Conservation (phyloP, 2,797 vertebrate genomes). For the Microcaecilia unicolor region DNA sequence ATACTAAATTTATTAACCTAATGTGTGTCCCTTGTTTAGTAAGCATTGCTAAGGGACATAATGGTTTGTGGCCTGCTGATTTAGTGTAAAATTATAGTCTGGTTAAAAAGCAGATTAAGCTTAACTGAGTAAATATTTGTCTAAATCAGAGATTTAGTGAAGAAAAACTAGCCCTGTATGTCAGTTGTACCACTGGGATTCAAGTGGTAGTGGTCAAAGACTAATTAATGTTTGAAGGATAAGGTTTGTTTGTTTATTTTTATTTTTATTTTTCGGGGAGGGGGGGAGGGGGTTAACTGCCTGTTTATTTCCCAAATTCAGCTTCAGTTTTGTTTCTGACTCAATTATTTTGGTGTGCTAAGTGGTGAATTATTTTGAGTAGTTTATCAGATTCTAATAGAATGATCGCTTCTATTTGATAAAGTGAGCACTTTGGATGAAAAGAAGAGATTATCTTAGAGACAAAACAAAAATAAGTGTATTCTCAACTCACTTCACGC, state of each 20-base stretch:
- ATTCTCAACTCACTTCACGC: constrained; percentile 22
- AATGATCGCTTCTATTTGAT: constrained; percentile 47
- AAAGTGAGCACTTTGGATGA: constrained; percentile 59
- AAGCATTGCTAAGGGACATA: constrained; percentile 15
- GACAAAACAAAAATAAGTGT: too few species aligned
- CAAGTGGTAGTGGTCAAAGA: too few species aligned
- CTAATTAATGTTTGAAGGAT: too few species aligned
- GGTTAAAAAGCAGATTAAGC: constrained; percentile 1
- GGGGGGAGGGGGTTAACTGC: too few species aligned
- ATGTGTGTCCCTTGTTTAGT: constrained; percentile 24
- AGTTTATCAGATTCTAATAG: constrained; percentile 35
- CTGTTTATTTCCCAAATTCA: constrained; percentile 10
- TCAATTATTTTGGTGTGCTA: constrained; percentile 28
- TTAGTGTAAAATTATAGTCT: constrained; percentile 13
- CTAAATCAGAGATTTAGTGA: constrained; percentile 18
- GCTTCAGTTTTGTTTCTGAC: constrained; percentile 15
- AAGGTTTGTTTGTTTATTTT: constrained; percentile 16
- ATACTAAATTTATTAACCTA: constrained; percentile 16
- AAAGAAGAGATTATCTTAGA: constrained; percentile 42
- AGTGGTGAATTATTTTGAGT: constrained; percentile 43
- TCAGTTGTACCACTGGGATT: constrained; percentile 8
- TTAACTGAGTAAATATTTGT: constrained; percentile 7
- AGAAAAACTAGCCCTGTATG: constrained; percentile 4
- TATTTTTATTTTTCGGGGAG: too few species aligned
- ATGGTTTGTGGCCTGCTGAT: constrained; percentile 13